These are phyloP conservation scores for Cotesia vestalis DNA, from an alignment of 1,140 invertebrate species.

Conservation along the genomic window DNA sequence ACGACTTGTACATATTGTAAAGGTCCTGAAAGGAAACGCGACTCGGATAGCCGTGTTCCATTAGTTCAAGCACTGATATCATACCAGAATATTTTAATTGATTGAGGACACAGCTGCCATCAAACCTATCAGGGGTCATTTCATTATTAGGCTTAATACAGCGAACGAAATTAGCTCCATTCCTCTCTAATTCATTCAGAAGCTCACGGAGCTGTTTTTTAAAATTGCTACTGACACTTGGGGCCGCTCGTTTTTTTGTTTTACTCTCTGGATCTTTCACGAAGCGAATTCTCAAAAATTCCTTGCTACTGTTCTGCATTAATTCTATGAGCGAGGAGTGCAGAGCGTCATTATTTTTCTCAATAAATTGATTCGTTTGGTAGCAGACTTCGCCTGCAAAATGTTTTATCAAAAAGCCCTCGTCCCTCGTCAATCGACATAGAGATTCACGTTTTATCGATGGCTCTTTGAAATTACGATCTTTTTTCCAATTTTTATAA, in stretches of 20 bases:
- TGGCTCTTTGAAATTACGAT: conserved; percentile 88
- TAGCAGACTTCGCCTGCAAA: conserved; percentile 99
- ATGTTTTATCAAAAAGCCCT: conserved; percentile 95
- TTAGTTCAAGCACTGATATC: conserved; percentile 92
- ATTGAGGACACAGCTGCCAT: conserved; percentile 88
- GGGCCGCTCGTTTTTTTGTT: conserved; percentile 89
- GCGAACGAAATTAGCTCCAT: conserved; percentile 95
- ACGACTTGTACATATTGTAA: conserved; percentile 89
- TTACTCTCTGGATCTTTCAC: conserved; percentile 67
- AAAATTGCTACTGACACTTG: conserved; percentile 96
- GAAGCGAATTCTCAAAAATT: conserved; percentile 83
- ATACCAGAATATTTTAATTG: conserved; percentile 96
- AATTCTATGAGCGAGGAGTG: conserved; percentile 93
- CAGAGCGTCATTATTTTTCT: conserved; percentile 98
- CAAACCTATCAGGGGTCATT: conserved; percentile 90
- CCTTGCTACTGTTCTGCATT: conserved; percentile 86
- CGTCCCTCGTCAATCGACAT: conserved; percentile 91
- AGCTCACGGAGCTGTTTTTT: conserved; percentile 87
- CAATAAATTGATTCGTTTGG: conserved; percentile 92
- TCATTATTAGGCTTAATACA: conserved; percentile 97
- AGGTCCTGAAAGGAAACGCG: conserved; percentile 89
- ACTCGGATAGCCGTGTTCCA: conserved; percentile 96
- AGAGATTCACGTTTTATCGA: conserved; percentile 92
- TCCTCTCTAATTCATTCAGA: conserved; percentile 92
- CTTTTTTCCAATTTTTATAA: conserved; percentile 80